Conservation (phyloP, 2,113 vertebrate genomes). For the Nothocercus nigrocapillus region DNA sequence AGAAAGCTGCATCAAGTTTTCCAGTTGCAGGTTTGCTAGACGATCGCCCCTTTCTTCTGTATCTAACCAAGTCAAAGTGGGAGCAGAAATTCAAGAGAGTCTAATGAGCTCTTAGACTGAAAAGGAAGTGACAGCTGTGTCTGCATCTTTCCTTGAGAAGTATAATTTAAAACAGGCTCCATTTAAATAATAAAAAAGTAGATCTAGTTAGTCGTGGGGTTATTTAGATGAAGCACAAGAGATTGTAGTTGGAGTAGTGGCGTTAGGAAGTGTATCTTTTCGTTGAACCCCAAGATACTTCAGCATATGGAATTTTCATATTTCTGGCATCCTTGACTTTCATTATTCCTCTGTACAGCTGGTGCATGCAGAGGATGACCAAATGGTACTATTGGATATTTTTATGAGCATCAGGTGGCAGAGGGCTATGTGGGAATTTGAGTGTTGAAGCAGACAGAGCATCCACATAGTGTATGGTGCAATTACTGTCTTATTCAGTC, state of each 20-base stretch:
- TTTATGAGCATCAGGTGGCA: background rate
- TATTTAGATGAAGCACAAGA: background rate
- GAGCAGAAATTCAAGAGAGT: background rate
- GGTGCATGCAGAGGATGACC: background rate
- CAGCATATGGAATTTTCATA: fast-evolving
- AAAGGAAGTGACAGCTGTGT: background rate
- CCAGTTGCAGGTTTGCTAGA: background rate
- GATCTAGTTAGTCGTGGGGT: background rate
- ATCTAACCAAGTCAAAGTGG: background rate
- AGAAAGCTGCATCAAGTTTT: background rate
- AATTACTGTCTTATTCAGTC: background rate
- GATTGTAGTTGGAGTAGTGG: fast-evolving
- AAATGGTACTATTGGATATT: background rate
- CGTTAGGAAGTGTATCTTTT: background rate
- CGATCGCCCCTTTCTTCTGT: background rate
- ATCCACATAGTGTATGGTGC: fast-evolving
- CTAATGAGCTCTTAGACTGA: background rate
- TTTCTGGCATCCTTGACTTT: background rate
- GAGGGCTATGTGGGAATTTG: background rate
- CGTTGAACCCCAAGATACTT: background rate
- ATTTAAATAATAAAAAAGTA: background rate
- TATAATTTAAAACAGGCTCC: background rate
- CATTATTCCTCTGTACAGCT: background rate
- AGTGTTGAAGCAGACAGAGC: background rate
- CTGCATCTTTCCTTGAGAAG: background rate